Evolutionary conservation across 2,113 vertebrate genomes (phyloP).

Genomic region (Vidua macroura): DNA sequence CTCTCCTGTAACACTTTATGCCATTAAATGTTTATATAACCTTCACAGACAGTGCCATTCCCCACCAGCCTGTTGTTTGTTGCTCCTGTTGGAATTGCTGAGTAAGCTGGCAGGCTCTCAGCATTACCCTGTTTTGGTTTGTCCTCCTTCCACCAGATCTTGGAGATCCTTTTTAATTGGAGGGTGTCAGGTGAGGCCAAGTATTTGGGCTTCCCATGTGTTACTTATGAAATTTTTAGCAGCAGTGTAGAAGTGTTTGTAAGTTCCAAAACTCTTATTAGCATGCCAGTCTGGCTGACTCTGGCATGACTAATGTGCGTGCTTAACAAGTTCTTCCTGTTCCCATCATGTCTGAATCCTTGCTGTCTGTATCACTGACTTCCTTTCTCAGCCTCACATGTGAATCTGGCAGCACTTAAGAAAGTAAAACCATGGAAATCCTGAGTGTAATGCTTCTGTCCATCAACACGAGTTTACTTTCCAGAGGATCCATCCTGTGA

Average conservation of each 20-base stretch:
- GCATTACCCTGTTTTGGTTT: background rate
- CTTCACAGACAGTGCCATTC: background rate
- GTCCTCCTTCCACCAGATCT: background rate
- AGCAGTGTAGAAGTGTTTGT: background rate
- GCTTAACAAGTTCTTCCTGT: constrained; percentile 40
- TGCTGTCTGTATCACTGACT: background rate
- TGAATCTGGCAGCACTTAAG: background rate
- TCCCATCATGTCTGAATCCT: background rate
- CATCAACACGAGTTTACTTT: background rate
- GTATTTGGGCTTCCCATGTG: background rate
- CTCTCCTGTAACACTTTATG: background rate
- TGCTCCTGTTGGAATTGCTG: background rate
- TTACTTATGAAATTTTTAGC: background rate
- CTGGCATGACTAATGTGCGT: background rate
- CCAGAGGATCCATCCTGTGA: background rate
- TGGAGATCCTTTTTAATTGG: background rate
- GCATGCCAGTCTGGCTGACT: background rate
- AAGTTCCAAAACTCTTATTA: background rate
- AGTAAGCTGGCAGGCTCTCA: background rate
- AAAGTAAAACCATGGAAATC: background rate
- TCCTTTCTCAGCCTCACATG: background rate
- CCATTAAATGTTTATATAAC: background rate
- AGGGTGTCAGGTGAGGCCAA: background rate
- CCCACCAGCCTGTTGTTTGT: background rate
- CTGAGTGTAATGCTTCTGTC: background rate